Conservation (phyloP, 2,888 invertebrate species). For the Andricus quercusramuli region DNA sequence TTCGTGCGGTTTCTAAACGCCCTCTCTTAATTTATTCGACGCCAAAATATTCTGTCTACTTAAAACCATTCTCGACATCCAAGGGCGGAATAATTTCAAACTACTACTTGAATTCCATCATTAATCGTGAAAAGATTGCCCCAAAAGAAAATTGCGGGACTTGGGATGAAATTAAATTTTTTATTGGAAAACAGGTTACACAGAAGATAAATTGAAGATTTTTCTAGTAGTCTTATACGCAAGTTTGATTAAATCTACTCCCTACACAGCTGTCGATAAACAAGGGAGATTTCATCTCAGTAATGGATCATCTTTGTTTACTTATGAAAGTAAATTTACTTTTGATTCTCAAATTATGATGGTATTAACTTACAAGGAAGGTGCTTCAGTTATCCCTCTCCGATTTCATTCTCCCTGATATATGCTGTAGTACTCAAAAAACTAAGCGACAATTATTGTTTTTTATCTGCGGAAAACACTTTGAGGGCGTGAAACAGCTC, state of each 20-base stretch:
- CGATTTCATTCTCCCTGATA: too few species aligned
- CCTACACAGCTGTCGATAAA: not conserved
- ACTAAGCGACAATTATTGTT: too few species aligned
- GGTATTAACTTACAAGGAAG: not conserved
- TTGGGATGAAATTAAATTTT: not conserved
- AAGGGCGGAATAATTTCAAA: conserved; percentile 23
- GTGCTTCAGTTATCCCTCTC: too few species aligned
- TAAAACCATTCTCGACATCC: conserved; percentile 4
- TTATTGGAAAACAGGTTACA: not conserved
- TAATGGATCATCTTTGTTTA: conserved; percentile 18
- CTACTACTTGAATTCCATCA: conserved; percentile 5
- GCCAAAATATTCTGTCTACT: conserved; percentile 8
- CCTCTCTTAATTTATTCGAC: conserved; percentile 25
- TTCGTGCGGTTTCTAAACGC: conserved; percentile 6
- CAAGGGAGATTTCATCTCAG: not conserved
- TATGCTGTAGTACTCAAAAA: too few species aligned
- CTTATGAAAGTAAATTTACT: conserved; percentile 20
- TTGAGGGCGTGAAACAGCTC: too few species aligned
- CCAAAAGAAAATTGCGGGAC: not conserved
- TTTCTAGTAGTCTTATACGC: not conserved
- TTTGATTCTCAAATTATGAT: not conserved
- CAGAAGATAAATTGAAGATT: conserved; percentile 5
- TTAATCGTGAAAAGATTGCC: not conserved
- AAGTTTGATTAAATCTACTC: not conserved
- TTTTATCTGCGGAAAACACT: too few species aligned